A percentile compares a stretch with the other conserved stretches of the same genome.
phyloP scores from a whole-genome alignment of 2,113 vertebrate species.

The Toxostoma redivivum region DNA sequence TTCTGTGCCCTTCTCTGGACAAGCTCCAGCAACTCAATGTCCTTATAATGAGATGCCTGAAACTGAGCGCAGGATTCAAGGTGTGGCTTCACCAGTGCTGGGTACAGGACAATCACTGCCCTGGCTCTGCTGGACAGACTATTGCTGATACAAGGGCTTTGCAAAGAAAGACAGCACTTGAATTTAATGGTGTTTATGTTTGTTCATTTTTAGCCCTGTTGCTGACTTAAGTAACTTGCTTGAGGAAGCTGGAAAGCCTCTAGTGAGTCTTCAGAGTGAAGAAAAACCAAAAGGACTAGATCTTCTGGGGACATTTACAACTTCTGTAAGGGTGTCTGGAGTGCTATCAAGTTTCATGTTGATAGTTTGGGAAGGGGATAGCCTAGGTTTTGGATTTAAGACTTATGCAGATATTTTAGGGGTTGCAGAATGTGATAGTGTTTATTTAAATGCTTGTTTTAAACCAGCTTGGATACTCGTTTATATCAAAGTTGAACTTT shows the following conservation, averaged over 20 bases:
- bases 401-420: not conserved
- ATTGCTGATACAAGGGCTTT: not conserved
- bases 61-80: not conserved
- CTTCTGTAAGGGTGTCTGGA: constrained; percentile 67
- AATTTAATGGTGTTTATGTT: not conserved
- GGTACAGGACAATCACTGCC: not conserved
- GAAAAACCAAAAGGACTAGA: constrained; percentile 69
- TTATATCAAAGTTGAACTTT: not conserved
- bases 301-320: constrained; percentile 64
- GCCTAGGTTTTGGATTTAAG: not conserved
- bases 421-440: not conserved
- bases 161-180: not conserved
- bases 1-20: not conserved
- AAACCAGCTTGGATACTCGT: not conserved
- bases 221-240: not conserved
- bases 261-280: not conserved
- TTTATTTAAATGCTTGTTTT: not conserved
- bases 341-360: not conserved
- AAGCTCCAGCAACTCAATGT: not conserved
- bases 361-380: not conserved
- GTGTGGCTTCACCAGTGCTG: not conserved
- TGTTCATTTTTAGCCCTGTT: constrained; percentile 1
- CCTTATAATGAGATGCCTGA: not conserved
- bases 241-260: not conserved
- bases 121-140: not conserved